phyloP scores from a whole-genome alignment of 2,888 invertebrate species.

The Prostheceraeus crozeri region DNA sequence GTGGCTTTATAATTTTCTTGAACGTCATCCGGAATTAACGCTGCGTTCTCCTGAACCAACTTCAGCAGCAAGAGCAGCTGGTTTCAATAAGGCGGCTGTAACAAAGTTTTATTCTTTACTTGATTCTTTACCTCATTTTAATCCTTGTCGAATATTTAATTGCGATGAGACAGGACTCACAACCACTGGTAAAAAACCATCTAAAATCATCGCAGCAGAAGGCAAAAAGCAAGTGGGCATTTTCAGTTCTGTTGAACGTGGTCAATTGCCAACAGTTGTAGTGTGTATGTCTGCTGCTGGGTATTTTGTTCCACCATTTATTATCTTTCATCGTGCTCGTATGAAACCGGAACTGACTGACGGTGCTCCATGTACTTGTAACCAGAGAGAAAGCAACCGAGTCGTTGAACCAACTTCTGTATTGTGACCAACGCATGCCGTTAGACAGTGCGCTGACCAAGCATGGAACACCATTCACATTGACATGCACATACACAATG shows the following conservation, averaged over 20 bases:
- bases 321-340: slow-evolving; percentile 46
- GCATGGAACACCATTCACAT: too few relatives aligned
- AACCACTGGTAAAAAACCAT: slow-evolving; percentile 37
- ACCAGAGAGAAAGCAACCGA: too few relatives aligned
- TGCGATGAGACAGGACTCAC: slow-evolving; percentile 41
- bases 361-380: too few relatives aligned
- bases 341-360: slow-evolving; percentile 46
- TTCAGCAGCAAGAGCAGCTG: slow-evolving; percentile 39
- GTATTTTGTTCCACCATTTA: slow-evolving; percentile 42
- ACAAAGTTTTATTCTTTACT: slow-evolving; percentile 36
- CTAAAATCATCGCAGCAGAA: slow-evolving; percentile 2
- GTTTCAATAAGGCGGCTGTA: slow-evolving; percentile 40
- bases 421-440: too few relatives aligned
- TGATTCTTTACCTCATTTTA: slow-evolving; percentile 14
- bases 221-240: slow-evolving; percentile 1
- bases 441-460: too few relatives aligned
- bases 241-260: slow-evolving; percentile 40
- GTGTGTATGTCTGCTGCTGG: slow-evolving; percentile 42
- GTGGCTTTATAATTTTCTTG: slow-evolving; percentile 40
- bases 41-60: slow-evolving; percentile 40
- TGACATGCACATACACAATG: too few relatives aligned
- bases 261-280: slow-evolving; percentile 40
- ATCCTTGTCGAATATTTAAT: slow-evolving; percentile 37
- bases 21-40: slow-evolving; percentile 37
- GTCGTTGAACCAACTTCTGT: too few relatives aligned